Evolutionary conservation across 1,140 invertebrate species (phyloP), one percentile per base, ranked within the genome.

Genomic region (Tetragnatha versicolor): DNA sequence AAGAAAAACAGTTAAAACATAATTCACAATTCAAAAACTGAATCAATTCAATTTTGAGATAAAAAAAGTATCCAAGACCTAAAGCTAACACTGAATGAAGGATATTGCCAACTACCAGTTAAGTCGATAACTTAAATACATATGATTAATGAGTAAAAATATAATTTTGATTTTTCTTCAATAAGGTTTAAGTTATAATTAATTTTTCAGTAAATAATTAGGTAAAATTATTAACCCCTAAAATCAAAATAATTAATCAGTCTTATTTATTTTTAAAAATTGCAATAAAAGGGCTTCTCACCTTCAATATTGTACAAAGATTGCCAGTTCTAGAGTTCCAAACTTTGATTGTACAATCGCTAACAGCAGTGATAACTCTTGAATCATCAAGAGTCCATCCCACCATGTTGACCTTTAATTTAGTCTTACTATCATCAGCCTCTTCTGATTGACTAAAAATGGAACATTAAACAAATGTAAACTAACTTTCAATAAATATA

Each of bases 371-470:
- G 5, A 98, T 90, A 20, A 98, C 93, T 85, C 90, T 92, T 20
- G 89, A 87, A 85, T 99, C 97, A 69, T 94, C 94, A 51, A 89
- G 87, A 86, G 93, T 94, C 97, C 97, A 99, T 37, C 91, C 91
- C 3, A 99, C 95, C 96, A 99, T 99, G 1, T 94, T 97, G 0
- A 99, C 96, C 86, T 93, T 91, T 17, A 92, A 84, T 82, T 93
- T 93, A 82, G 89, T 89, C 79, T 89, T 89, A 22, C 81, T 83
- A 77, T 92, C 91, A 58, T 90, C 90, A 20, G 87, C 85, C n/a
- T 85, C 82, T 68, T 88, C 86, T 17, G 86, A n/a, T 22, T 37
- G 65, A 20, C 17, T 66, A 39, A 20, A 17, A 55, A 12, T 22
- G 20, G 20, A 17, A 10, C 51, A 55, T 12, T 12, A 20, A 55